Percentiles rank a stretch among this genome's conserved stretches.
phyloP scores from a whole-genome alignment of 92 coral and sea anemone genomes.

The Muricea muricata region DNA sequence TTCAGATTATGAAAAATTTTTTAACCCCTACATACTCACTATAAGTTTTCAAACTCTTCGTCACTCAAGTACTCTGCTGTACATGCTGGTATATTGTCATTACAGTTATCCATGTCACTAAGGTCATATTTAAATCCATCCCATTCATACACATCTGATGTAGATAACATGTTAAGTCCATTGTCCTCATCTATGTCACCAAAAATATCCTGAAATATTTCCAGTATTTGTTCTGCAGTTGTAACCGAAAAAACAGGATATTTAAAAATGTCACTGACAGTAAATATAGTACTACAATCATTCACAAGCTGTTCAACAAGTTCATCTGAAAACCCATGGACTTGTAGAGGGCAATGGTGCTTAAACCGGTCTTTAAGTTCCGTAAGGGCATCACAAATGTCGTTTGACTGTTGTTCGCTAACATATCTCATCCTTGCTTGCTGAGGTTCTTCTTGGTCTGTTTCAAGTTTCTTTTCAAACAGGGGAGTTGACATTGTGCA shows the following conservation, averaged over 20 bases:
- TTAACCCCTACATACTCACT: neutral
- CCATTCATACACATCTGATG: neutral
- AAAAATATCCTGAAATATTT: conserved; percentile 58
- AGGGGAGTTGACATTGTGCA: conserved; percentile 27
- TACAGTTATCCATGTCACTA: neutral
- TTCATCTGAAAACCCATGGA: conserved; percentile 60
- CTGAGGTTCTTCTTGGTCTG: conserved; percentile 15
- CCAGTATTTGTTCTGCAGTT: conserved; percentile 42
- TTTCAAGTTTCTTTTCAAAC: conserved; percentile 28
- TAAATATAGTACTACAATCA: conserved; percentile 24
- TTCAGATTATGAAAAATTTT: too few species aligned
- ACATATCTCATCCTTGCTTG: conserved; percentile 21
- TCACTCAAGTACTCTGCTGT: neutral
- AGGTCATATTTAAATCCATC: neutral
- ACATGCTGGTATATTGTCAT: neutral
- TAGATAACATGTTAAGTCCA: neutral
- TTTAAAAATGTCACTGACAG: conserved; percentile 48
- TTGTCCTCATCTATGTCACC: conserved; percentile 48
- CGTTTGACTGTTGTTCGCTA: conserved; percentile 25
- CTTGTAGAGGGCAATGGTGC: conserved; percentile 45
- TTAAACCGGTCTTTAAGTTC: conserved; percentile 46
- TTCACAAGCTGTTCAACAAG: conserved; percentile 52
- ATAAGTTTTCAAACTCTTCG: neutral
- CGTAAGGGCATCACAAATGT: conserved; percentile 44
- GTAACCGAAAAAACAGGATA: conserved; percentile 60